phyloP scores from a whole-genome alignment of 2,888 invertebrate species.

The Leucoptera coffeella region DNA sequence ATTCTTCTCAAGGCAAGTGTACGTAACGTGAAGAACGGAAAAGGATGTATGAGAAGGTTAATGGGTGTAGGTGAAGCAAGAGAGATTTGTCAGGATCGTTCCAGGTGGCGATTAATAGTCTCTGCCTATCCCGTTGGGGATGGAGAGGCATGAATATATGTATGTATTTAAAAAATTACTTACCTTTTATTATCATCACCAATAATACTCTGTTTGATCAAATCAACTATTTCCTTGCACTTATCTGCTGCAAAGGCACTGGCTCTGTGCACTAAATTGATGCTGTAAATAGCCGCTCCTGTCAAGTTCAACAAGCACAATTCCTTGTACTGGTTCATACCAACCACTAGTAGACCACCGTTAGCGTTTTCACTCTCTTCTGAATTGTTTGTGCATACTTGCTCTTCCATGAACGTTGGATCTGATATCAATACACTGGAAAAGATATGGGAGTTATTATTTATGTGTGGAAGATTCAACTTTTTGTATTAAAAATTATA shows the following conservation, averaged over 20 bases:
- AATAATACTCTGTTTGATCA: slow-evolving; percentile 61
- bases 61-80: too few relatives aligned
- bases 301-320: slow-evolving; percentile 81
- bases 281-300: slow-evolving; percentile 60
- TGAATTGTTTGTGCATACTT: slow-evolving; percentile 47
- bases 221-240: slow-evolving; percentile 60
- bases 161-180: slow-evolving; percentile 5
- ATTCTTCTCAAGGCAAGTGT: too few relatives aligned
- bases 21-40: too few relatives aligned
- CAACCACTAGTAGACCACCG: slow-evolving; percentile 77
- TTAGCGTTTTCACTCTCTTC: slow-evolving; percentile 41
- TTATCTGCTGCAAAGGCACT: slow-evolving; percentile 61
- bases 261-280: slow-evolving; percentile 62
- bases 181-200: slow-evolving; percentile 60
- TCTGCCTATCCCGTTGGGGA: too few relatives aligned
- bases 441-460: too few relatives aligned
- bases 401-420: slow-evolving; percentile 81
- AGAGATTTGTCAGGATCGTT: too few relatives aligned
- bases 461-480: too few relatives aligned
- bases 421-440: slow-evolving; percentile 63
- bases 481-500: too few relatives aligned
- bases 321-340: slow-evolving; percentile 87
- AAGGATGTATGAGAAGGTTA: too few relatives aligned
- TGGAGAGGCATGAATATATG: too few relatives aligned
- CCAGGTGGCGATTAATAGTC: too few relatives aligned